Evolutionary conservation across 2,113 vertebrate species (phyloP), one percentile per base, ranked within the genome.

Genomic region (Rynchops niger): DNA sequence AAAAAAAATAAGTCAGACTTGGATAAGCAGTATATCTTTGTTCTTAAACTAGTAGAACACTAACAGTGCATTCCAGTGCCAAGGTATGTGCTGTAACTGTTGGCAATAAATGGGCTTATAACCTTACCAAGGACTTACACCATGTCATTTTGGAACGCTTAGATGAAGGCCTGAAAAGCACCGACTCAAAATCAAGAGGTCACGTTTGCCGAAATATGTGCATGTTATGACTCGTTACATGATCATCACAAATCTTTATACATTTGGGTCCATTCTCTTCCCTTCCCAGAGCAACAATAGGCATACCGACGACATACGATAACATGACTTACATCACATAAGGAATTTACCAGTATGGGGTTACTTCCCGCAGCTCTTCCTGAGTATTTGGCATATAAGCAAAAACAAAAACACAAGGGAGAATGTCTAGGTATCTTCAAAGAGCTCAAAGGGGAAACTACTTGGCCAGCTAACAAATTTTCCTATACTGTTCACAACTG

Each of bases 231-330:
- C 32, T 91, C 82, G 43, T 15, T 8, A 63, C 21, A 12, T 29
- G 29, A 71, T 32, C 40, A 56, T 3, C 72, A 77, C 27, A 59
- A 70, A 56, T 17, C 17, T 65, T 32, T 0, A 72, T 10, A 6
- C 15, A 43, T 59, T 66, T 81, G n/a, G 22, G 56, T 52, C 52
- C 40, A 27, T 34, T 84, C 58, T 74, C 34, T 82, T 82, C n/a
- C 19, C 47, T 45, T 90, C 36, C 12, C 8, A 19, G 3, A 84
- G 36, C n/a, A 81, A 53, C 30, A 62, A n/a, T 21, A 63, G 71
- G 34, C 29, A 62, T 13, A 56, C 11, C 0, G 0, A 29, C 43
- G 53, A 47, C 3, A 3, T 7, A 82, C 0, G 7, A 16, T 9
- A 59, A 45, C 15, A 56, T 43, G 20, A 85, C 12, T 76, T 40